Evolutionary conservation across 2,888 invertebrate species (phyloP).

Genomic region (Rhaphigaster nebulosa): DNA sequence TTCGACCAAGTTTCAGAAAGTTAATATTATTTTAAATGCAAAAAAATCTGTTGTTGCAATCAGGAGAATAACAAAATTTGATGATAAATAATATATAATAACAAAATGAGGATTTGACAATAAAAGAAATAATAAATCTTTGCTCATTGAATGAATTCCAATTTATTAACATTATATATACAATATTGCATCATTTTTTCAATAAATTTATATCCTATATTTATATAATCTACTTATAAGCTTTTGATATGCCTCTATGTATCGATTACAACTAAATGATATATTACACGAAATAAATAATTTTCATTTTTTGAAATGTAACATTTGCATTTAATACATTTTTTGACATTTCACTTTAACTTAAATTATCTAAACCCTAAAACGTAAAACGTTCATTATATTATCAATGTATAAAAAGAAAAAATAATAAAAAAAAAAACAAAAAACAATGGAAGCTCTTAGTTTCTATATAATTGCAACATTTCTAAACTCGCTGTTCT

Average conservation of each 20-base stretch:
- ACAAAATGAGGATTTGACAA: background rate
- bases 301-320: conserved; percentile 55
- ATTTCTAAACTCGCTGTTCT: conserved; percentile 24
- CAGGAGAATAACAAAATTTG: no score
- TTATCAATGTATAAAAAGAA: conserved; percentile 41
- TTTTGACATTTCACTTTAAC: conserved; percentile 37
- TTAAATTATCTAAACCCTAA: conserved; percentile 49
- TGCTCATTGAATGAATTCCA: conserved; percentile 37
- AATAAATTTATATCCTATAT: conserved; percentile 49
- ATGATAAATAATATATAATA: no score
- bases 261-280: conserved; percentile 55
- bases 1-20: no score
- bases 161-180: conserved; percentile 60
- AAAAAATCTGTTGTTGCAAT: background rate
- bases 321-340: conserved; percentile 52
- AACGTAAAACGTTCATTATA: conserved; percentile 13
- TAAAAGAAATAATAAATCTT: background rate
- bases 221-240: conserved; percentile 56
- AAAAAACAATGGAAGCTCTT: conserved; percentile 54
- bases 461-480: conserved; percentile 53
- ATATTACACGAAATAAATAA: conserved; percentile 59
- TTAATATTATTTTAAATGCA: no score
- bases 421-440: background rate
- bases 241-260: conserved; percentile 52
- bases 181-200: conserved; percentile 57